Base-by-base conservation (phyloP, 1,140 invertebrate species). In the Vanessa atalanta region DNA sequence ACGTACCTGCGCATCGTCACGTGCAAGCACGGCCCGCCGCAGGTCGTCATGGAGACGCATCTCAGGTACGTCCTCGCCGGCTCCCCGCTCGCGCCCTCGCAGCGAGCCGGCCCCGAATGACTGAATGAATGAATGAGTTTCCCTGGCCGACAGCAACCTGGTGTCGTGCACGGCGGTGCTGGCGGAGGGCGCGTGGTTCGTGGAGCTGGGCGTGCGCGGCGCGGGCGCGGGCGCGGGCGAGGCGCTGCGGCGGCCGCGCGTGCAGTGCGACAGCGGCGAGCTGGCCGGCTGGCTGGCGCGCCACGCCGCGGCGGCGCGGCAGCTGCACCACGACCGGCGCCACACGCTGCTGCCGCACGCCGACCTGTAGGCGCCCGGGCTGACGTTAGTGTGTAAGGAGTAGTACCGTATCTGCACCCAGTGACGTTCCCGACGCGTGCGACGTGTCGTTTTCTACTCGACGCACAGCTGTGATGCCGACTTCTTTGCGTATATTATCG, bases 301-400 rank as follows among this genome's bases (percentile, higher is more conserved):
- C 75, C 93, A 94, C 88, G 94, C 95, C 77, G 97, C 97, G 83
- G 97, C 97, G 91, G 97, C 97, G 51, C 97, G 97, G 88, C 96
- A 95, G 83, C 95, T 98, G 82, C 97, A 96, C 87, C 95, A 97
- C 87, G 97, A 98, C 93, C 94, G 95, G 74, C 93, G 94, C 73
- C 95, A 96, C 83, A 95, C 94, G 71, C 83, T 94, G 53, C 87
- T 79, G 74, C 88, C 87, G 75, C 82, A 83, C 76, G 15, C 78
- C 14, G 80, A 89, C 76, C 69, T 86, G 47, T 85, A 57, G 20
- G 50, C 12, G 3, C 15, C 0, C 51, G 15, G 48, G 4, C 15
- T 0, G n/a, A n/a, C n/a, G n/a, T n/a, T n/a, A n/a, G n/a, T n/a
- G n/a, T n/a, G n/a, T n/a, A n/a, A n/a, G n/a, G n/a, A n/a, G n/a